Evolutionary conservation across 1,140 invertebrate genomes (phyloP).

Genomic region (Drosophila jambulina): DNA sequence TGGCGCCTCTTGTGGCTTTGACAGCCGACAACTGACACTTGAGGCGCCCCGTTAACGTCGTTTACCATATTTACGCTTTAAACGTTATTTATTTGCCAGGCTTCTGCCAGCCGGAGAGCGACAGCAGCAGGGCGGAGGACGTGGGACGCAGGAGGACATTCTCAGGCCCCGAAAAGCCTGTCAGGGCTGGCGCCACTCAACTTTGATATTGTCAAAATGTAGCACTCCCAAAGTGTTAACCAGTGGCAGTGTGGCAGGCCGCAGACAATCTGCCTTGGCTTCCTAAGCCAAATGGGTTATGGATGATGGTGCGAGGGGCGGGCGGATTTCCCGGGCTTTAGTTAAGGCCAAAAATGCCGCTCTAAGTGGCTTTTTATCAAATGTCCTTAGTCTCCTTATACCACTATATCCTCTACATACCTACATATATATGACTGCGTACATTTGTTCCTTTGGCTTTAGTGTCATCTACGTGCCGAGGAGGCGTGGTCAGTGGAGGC

Average conservation of each 20-base stretch:
- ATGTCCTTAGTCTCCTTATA: conserved; percentile 39
- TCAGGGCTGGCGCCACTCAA: conserved; percentile 57
- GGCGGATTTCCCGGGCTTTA: conserved; percentile 46
- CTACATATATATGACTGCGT: background rate
- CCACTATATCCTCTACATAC: conserved; percentile 1
- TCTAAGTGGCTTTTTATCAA: conserved; percentile 76
- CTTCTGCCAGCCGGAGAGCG: conserved; percentile 8
- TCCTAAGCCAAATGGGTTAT: conserved; percentile 36
- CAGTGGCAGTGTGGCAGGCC: conserved; percentile 10
- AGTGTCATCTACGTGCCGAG: conserved; percentile 41
- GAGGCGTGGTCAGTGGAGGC: conserved; percentile 27
- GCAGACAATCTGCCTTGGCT: conserved; percentile 31
- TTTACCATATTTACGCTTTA: conserved; percentile 81
- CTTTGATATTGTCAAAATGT: conserved; percentile 72
- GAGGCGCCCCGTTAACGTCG: conserved; percentile 75
- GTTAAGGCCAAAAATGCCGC: conserved; percentile 34
- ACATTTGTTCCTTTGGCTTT: conserved; percentile 28
- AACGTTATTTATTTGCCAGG: conserved; percentile 78
- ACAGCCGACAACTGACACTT: conserved; percentile 79
- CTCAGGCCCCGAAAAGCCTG: conserved; percentile 18
- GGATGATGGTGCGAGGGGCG: conserved; percentile 15
- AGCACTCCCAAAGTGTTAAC: conserved; percentile 46
- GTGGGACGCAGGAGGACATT: background rate
- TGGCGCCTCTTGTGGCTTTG: conserved; percentile 52
- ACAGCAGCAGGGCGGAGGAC: background rate